Evolutionary conservation across 2,888 invertebrate species (phyloP).

Genomic region (Rhagium mordax): DNA sequence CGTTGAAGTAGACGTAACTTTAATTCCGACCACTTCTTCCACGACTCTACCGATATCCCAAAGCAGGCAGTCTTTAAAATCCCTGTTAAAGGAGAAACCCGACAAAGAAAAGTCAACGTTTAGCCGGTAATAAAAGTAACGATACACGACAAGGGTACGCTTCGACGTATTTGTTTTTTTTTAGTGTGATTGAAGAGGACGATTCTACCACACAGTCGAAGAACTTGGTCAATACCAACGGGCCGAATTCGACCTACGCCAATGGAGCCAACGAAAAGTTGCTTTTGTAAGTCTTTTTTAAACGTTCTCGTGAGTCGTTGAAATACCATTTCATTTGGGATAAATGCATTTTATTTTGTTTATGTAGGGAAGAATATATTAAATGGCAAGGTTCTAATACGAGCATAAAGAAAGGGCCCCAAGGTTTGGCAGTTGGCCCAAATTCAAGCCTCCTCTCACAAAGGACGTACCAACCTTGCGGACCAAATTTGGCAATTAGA

Average conservation of each 20-base stretch:
- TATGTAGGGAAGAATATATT: constrained; percentile 82
- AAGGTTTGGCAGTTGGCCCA: constrained; percentile 73
- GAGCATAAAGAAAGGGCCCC: constrained; percentile 72
- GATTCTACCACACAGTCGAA: constrained; percentile 69
- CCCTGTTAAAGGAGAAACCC: constrained; percentile 64
- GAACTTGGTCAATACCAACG: constrained; percentile 74
- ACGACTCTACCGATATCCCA: constrained; percentile 62
- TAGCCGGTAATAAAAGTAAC: constrained; percentile 54
- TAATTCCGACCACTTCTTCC: constrained; percentile 34
- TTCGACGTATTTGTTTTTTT: not conserved
- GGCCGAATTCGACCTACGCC: constrained; percentile 81
- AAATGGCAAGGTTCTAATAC: constrained; percentile 89
- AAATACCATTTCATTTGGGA: not conserved
- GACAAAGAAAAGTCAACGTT: constrained; percentile 57
- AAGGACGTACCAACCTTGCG: constrained; percentile 74
- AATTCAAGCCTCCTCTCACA: constrained; percentile 64
- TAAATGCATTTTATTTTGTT: constrained; percentile 20
- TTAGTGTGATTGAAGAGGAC: constrained; percentile 63
- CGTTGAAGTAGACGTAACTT: constrained; percentile 36
- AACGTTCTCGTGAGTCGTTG: not conserved
- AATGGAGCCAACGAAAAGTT: constrained; percentile 86
- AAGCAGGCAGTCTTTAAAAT: constrained; percentile 68
- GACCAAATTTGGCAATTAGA: constrained; percentile 78
- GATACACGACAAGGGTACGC: not conserved
- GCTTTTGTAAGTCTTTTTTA: constrained; percentile 85